Conservation (phyloP, 2,113 vertebrate genomes). For the Conger conger region DNA sequence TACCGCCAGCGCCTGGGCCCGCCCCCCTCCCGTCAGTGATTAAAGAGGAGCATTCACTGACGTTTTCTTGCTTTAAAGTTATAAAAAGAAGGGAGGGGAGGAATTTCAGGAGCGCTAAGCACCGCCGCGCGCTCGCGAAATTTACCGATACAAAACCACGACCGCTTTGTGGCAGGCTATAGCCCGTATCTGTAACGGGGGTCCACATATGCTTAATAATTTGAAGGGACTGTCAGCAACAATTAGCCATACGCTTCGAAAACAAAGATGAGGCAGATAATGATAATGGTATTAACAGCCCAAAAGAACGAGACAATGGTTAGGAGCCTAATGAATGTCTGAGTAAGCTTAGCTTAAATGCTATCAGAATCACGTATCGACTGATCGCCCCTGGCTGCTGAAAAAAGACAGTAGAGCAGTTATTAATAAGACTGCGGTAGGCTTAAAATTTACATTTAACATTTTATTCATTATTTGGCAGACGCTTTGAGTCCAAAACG, state of each 20-base stretch:
- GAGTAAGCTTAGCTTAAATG: background rate
- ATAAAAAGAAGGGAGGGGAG: constrained; percentile 49
- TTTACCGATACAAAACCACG: constrained; percentile 24
- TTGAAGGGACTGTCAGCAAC: constrained; percentile 11
- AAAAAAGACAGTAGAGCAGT: background rate
- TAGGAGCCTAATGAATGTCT: background rate
- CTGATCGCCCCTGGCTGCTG: background rate
- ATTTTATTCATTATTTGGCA: too few relatives aligned
- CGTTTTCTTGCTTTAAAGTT: constrained; percentile 40
- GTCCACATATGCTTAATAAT: constrained; percentile 14
- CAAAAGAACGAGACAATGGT: background rate
- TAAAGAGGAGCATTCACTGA: constrained; percentile 67
- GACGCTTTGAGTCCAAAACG: too few relatives aligned
- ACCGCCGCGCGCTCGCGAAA: constrained; percentile 38
- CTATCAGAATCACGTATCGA: background rate
- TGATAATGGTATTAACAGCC: constrained; percentile 2
- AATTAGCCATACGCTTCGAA: constrained; percentile 2
- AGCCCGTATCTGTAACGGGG: constrained; percentile 28
- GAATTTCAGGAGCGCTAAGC: constrained; percentile 38
- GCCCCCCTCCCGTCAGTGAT: constrained; percentile 78
- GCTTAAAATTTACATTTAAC: too few relatives aligned
- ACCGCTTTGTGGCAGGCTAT: constrained; percentile 26
- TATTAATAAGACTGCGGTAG: background rate
- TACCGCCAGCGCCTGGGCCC: constrained; percentile 83
- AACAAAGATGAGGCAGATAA: constrained; percentile 18